Conservation (phyloP, 2,888 invertebrate species). For the Drosophila emarginata region DNA sequence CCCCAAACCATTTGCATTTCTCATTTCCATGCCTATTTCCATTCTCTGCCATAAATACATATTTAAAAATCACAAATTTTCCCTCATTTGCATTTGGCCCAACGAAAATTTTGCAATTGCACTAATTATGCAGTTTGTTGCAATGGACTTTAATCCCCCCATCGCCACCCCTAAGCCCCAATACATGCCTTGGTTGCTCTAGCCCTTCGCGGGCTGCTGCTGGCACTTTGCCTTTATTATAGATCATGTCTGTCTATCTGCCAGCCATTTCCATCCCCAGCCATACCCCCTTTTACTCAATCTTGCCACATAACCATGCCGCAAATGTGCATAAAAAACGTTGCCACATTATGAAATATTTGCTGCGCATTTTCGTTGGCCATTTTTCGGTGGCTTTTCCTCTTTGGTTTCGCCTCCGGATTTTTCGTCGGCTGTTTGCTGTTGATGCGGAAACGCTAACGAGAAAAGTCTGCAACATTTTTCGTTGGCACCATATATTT, state of each 20-base stretch:
- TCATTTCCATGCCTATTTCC: neutral
- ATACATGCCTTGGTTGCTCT: too few species aligned
- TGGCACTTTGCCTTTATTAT: slow-evolving; percentile 48
- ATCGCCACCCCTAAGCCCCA: neutral
- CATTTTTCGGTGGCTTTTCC: slow-evolving; percentile 20
- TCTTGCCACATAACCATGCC: neutral
- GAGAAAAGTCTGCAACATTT: slow-evolving; percentile 55
- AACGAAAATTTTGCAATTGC: slow-evolving; percentile 37
- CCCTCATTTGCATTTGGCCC: slow-evolving; percentile 52
- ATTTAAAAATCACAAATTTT: slow-evolving; percentile 25
- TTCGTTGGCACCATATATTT: slow-evolving; percentile 29
- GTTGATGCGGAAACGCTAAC: slow-evolving; percentile 55
- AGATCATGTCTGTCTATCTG: slow-evolving; percentile 12
- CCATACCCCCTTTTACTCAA: neutral
- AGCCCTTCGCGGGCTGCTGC: neutral
- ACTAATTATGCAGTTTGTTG: slow-evolving; percentile 59
- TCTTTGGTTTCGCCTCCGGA: neutral
- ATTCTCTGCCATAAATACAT: slow-evolving; percentile 13
- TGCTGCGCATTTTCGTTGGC: slow-evolving; percentile 22
- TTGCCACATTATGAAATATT: slow-evolving; percentile 42
- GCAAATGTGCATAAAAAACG: slow-evolving; percentile 14
- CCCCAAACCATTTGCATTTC: neutral
- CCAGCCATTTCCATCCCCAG: neutral
- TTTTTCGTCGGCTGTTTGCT: slow-evolving; percentile 8
- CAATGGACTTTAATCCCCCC: slow-evolving; percentile 17